Evolutionary conservation across 2,888 invertebrate genomes (phyloP).

Genomic region (Zaprionus obscuricornis): DNA sequence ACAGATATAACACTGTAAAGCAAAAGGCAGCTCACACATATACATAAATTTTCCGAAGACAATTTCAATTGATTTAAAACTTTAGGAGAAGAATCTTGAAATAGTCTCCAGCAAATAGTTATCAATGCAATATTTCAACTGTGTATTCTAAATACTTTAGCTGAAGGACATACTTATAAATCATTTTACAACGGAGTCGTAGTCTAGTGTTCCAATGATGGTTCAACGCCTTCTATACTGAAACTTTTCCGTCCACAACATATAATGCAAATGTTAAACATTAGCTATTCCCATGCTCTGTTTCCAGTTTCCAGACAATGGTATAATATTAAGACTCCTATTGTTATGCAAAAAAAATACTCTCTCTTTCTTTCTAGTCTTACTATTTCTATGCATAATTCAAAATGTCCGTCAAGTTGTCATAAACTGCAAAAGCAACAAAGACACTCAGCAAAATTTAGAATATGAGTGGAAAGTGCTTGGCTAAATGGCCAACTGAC

Average conservation of each 20-base stretch:
- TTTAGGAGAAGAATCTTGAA: too few species aligned
- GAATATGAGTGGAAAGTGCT: conserved; percentile 22
- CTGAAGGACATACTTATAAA: conserved; percentile 15
- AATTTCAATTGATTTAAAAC: too few species aligned
- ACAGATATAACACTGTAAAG: too few species aligned
- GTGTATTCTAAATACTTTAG: too few species aligned
- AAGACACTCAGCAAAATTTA: conserved; percentile 51
- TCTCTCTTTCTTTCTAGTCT: conserved; percentile 1
- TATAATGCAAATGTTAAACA: conserved; percentile 66
- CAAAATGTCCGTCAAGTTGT: conserved; percentile 71
- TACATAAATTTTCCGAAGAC: too few species aligned
- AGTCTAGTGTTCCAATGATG: conserved; percentile 26
- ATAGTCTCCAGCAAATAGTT: too few species aligned
- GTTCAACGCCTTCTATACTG: conserved; percentile 49
- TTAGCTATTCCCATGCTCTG: conserved; percentile 56
- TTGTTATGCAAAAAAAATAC: conserved; percentile 67
- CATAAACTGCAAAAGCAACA: conserved; percentile 54
- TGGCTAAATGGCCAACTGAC: neutral
- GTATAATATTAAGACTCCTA: conserved; percentile 54
- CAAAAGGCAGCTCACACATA: conserved; percentile 26
- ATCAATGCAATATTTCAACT: too few species aligned
- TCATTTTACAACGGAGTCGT: too few species aligned
- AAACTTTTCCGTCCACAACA: conserved; percentile 37
- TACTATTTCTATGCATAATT: conserved; percentile 63
- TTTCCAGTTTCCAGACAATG: conserved; percentile 56